Conservation (phyloP, 2,113 vertebrate genomes). For the Helogale parvula region DNA sequence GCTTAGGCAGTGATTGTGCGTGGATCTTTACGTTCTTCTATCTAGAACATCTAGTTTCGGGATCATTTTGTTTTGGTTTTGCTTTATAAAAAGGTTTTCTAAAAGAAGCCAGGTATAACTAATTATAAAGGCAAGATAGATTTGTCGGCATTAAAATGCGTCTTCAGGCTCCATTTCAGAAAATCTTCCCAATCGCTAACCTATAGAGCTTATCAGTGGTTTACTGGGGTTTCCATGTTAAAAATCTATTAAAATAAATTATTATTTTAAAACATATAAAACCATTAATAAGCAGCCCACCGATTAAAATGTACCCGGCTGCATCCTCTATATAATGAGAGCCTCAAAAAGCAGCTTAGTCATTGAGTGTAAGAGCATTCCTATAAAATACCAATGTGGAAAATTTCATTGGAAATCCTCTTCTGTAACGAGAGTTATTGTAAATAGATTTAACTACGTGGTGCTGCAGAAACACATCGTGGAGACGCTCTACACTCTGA, state of each 20-base stretch:
- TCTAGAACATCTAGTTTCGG: background rate
- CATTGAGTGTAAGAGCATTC: background rate
- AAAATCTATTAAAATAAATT: slow-evolving; percentile 70
- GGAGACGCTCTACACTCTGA: background rate
- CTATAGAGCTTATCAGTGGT: background rate
- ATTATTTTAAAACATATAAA: slow-evolving; percentile 62
- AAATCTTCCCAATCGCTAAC: background rate
- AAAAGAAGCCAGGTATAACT: background rate
- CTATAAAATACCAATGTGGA: slow-evolving; percentile 32
- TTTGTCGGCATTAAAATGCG: slow-evolving; percentile 11
- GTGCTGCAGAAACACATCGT: background rate
- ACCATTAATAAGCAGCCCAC: slow-evolving; percentile 48
- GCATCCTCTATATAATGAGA: slow-evolving; percentile 18
- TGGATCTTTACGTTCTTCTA: background rate
- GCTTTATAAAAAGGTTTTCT: slow-evolving; percentile 36
- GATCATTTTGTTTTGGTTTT: background rate
- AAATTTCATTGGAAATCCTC: background rate
- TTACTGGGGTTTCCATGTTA: slow-evolving; percentile 31
- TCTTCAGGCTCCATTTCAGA: background rate
- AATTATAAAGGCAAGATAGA: slow-evolving; percentile 32
- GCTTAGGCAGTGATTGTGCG: background rate
- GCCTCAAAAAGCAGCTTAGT: slow-evolving; percentile 10
- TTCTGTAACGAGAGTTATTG: background rate
- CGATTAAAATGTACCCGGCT: slow-evolving; percentile 37
- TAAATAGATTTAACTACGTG: background rate